Evolutionary conservation across 92 coral and sea anemone genomes (phyloP), one percentile per base, ranked within the genome.

Genomic region (Scolanthus callimorphus): DNA sequence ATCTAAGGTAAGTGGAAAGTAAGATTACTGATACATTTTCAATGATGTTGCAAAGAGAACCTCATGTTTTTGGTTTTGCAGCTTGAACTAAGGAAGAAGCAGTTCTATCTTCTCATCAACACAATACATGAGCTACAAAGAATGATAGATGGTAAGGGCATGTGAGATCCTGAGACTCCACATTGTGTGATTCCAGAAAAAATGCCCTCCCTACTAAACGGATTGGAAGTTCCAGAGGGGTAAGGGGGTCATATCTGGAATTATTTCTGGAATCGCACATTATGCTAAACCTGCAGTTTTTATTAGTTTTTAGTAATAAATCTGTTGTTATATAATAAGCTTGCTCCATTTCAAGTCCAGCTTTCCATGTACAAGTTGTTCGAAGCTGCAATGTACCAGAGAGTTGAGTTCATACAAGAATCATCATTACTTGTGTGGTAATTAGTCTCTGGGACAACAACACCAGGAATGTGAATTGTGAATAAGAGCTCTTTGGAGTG

Each of bases 71-170:
- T 69, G 17, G 39, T 12, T 13, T 62, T 59, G n/a, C 75, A 91
- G 97, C 92, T 91, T 46, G 96, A 91, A 25, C 57, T 91, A 53
- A 73, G 97, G 17, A 86, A 88, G 77, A 91, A 91, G 27, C 97
- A 91, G 69, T 91, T 91, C 62, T 84, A 87, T 62, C 71, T 91
- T 20, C 79, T 91, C 21, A 91, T 91, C 63, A 85, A 75, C 48
- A 88, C 97, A 9, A 91, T 91, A 25, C 97, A 91, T 57, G 97
- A 91, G 62, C 85, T 91, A 23, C 97, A 91, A 57, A 77, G 67
- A 37, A 91, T 91, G 97, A 62, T 91, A 22, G 90, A 87, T 55
- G 97, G 97, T 84, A 62, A 63, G 82, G 60, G 31, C 24, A 3
- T 34, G 41, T 34, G 41, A 6, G 8, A 34, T 34, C 8, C 8